These are phyloP conservation scores for Ladona fulva DNA, from an alignment of 1,140 invertebrate genomes.

Conservation along the genomic window DNA sequence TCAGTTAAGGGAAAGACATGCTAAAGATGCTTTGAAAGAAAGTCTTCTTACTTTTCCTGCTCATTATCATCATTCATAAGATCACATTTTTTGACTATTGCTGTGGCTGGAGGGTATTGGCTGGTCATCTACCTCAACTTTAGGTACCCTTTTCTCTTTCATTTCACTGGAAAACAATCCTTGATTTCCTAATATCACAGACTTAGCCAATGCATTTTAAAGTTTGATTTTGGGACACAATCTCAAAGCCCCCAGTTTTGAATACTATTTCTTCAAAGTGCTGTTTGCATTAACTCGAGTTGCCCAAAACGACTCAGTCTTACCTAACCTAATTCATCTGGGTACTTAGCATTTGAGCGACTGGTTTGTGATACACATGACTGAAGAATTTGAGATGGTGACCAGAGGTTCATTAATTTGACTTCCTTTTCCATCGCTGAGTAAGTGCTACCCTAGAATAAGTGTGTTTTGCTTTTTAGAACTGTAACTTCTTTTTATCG, in stretches of 20 bases:
- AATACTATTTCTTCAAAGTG: too few species aligned
- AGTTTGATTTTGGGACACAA: too few species aligned
- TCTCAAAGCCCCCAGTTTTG: too few species aligned
- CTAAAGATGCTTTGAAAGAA: background rate
- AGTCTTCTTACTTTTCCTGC: background rate
- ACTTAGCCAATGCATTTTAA: background rate
- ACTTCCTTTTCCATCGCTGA: background rate
- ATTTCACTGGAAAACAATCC: background rate
- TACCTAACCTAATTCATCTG: too few species aligned
- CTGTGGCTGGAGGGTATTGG: background rate
- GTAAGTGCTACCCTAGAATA: background rate
- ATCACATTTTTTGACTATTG: conserved; percentile 6
- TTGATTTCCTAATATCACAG: background rate
- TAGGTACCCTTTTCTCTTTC: background rate
- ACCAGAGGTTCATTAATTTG: background rate
- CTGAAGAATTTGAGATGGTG: too few species aligned
- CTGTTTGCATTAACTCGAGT: too few species aligned
- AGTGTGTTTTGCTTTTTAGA: too few species aligned
- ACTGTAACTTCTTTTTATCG: background rate
- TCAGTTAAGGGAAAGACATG: background rate
- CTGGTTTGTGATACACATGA: too few species aligned
- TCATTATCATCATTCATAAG: background rate
- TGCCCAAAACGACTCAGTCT: too few species aligned
- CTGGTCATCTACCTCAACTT: background rate
- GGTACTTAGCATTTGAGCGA: too few species aligned